These are phyloP conservation scores for Gisinianus flammeolus DNA, from an alignment of 2,888 invertebrate genomes.

Conservation along the genomic window DNA sequence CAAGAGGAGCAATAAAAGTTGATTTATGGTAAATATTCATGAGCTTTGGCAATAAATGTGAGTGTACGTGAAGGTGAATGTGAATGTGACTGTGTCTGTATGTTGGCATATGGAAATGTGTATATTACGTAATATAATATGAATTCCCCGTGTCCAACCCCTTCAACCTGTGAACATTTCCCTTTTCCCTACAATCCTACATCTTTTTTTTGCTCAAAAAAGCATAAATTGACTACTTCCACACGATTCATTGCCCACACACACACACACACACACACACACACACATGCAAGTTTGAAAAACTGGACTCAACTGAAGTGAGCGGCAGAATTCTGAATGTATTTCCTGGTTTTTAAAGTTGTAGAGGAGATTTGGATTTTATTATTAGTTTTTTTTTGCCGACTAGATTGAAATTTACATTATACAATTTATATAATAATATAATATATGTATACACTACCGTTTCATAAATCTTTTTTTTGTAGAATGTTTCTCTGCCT, in stretches of 20 bases:
- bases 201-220: background rate
- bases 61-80: background rate
- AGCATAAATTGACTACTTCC: background rate
- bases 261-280: too few relatives aligned
- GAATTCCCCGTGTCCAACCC: background rate
- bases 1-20: conserved; percentile 30
- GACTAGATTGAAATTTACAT: background rate
- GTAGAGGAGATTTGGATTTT: too few relatives aligned
- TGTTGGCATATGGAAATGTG: too few relatives aligned
- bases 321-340: too few relatives aligned
- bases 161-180: background rate
- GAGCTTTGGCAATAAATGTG: conserved; percentile 21
- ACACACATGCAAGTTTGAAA: too few relatives aligned
- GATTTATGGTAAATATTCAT: conserved; percentile 38
- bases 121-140: background rate
- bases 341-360: too few relatives aligned
- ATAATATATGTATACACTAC: background rate
- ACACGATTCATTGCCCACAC: background rate
- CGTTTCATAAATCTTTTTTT: background rate
- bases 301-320: too few relatives aligned
- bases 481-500: background rate
- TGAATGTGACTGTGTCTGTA: too few relatives aligned
- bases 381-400: too few relatives aligned
- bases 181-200: too few relatives aligned
- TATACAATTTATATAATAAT: background rate